Conservation (phyloP, 2,888 invertebrate species). For the Hemicrepidius hirtus region DNA sequence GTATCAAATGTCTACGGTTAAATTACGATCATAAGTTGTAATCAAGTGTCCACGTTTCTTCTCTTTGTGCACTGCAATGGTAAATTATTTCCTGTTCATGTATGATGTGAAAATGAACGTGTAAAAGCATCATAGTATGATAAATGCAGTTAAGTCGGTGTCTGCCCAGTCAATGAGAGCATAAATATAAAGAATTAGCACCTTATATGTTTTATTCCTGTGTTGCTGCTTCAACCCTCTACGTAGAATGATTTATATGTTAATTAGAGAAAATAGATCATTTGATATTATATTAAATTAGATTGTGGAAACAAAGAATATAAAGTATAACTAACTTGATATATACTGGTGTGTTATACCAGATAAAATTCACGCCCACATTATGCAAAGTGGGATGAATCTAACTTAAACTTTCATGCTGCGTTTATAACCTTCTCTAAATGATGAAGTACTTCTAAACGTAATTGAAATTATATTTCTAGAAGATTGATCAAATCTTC, state of each 20-base stretch:
- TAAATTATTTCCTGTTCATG: slow-evolving; percentile 32
- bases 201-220: slow-evolving; percentile 51
- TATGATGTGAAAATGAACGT: slow-evolving; percentile 43
- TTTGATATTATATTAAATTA: slow-evolving; percentile 17
- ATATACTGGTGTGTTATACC: not conserved
- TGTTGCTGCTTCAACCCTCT: slow-evolving; percentile 47
- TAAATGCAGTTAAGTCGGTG: slow-evolving; percentile 46
- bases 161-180: slow-evolving; percentile 54
- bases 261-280: slow-evolving; percentile 46
- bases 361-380: slow-evolving; percentile 9
- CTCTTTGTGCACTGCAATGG: slow-evolving; percentile 18
- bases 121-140: slow-evolving; percentile 47
- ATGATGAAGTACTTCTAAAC: no score
- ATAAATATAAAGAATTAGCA: slow-evolving; percentile 57
- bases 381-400: slow-evolving; percentile 13
- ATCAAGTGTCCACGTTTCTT: slow-evolving; percentile 13
- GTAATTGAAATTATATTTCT: no score
- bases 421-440: no score
- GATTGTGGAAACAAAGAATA: slow-evolving; percentile 23
- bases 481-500: no score
- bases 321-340: slow-evolving; percentile 2
- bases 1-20: slow-evolving; percentile 22
- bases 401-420: not conserved
- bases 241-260: slow-evolving; percentile 54
- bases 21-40: slow-evolving; percentile 16